phyloP scores from a whole-genome alignment of 2,888 invertebrate genomes.

The Tupiocoris notatus region DNA sequence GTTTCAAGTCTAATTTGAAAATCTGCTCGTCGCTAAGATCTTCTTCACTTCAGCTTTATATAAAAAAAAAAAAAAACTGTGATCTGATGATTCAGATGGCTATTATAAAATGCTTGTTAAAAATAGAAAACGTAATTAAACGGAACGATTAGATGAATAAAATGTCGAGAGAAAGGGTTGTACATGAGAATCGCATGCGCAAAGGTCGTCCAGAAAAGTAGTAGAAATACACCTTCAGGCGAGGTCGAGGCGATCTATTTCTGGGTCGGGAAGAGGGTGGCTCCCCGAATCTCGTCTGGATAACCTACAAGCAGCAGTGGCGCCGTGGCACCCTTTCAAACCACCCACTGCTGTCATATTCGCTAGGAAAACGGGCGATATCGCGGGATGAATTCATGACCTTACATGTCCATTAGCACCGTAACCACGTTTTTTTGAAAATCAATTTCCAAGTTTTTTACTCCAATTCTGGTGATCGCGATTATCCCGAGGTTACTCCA shows the following conservation, averaged over 20 bases:
- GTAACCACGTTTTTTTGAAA: too few relatives aligned
- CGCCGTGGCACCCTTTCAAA: conserved; percentile 38
- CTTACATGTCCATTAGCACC: too few relatives aligned
- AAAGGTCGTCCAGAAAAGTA: background rate
- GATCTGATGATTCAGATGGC: background rate
- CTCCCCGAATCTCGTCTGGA: background rate
- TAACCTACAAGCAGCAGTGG: conserved; percentile 23
- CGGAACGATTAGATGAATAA: background rate
- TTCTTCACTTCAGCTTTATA: too few relatives aligned
- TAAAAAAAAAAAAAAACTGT: too few relatives aligned
- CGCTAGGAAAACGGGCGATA: background rate
- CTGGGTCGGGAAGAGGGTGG: conserved; percentile 16
- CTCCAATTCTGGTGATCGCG: too few relatives aligned
- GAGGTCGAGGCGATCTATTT: conserved; percentile 32
- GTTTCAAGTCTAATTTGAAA: too few relatives aligned
- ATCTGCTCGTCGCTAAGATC: too few relatives aligned
- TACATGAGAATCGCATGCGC: conserved; percentile 3
- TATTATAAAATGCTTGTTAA: too few relatives aligned
- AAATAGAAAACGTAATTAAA: background rate
- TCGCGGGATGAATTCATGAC: background rate
- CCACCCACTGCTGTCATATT: conserved; percentile 9
- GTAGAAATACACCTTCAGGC: background rate
- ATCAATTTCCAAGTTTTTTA: too few relatives aligned
- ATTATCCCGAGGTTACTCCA: too few relatives aligned
- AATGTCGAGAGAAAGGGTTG: background rate